phyloP scores from a whole-genome alignment of 2,797 vertebrate species.

The Macroramphosus scolopax region DNA sequence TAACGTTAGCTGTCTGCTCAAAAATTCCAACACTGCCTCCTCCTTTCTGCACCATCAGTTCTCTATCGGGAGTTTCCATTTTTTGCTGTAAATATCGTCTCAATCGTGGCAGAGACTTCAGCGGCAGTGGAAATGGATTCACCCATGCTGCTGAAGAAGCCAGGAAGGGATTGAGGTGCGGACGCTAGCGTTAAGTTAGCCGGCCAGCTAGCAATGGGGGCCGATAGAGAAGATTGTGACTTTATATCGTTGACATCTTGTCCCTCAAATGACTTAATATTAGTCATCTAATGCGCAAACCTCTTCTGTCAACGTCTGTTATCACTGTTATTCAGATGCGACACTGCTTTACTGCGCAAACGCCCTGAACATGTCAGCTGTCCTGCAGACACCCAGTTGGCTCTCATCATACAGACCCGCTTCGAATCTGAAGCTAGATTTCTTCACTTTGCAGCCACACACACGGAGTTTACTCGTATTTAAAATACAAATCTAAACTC shows the following conservation, averaged over 20 bases:
- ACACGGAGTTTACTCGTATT: too few species aligned
- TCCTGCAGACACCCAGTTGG: slow-evolving; percentile 35
- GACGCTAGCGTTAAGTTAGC: slow-evolving; percentile 48
- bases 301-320: too few species aligned
- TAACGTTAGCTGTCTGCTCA: slow-evolving; percentile 13
- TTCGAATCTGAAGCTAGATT: slow-evolving; percentile 3
- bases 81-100: too few species aligned
- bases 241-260: slow-evolving; percentile 6
- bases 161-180: slow-evolving; percentile 47
- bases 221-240: slow-evolving; percentile 34
- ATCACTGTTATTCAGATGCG: too few species aligned
- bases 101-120: too few species aligned
- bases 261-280: slow-evolving; percentile 30
- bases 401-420: slow-evolving; percentile 9
- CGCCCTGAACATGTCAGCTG: slow-evolving; percentile 63
- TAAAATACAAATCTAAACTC: too few species aligned
- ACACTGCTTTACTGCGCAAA: slow-evolving; percentile 48
- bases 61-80: too few species aligned
- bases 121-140: slow-evolving; percentile 30
- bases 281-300: too few species aligned
- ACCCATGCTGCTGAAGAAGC: slow-evolving; percentile 27
- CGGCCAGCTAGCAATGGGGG: slow-evolving; percentile 57
- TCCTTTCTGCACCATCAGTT: background rate
- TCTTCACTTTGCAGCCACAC: slow-evolving; percentile 13
- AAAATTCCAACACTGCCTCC: background rate